Base-by-base conservation (phyloP, 2,113 vertebrate genomes). In the Apaloderma vittatum region DNA sequence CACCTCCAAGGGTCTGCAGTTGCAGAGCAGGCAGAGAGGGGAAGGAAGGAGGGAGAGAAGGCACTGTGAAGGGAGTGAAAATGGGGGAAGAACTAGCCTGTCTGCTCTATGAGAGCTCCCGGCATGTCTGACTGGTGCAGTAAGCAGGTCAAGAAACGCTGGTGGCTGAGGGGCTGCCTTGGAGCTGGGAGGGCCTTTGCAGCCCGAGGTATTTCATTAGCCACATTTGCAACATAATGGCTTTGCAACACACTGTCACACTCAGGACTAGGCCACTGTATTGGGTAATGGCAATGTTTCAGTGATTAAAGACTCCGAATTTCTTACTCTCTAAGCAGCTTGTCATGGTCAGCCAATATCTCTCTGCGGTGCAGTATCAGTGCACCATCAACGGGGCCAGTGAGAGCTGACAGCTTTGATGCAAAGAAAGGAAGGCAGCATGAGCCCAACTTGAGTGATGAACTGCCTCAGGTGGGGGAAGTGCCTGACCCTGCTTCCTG, bases 391-490 rank as follows among this genome's bases (percentile, higher is more conserved):
- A 24, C 2, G 54, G 40, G 5, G n/a, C n/a, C 51, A 36, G 27
- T 1, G 21, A 54, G 27, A 80, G 24, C 7, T 2, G 4, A 30
- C 12, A 71, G 49, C 57, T 72, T 12, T 57, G 37, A 20, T 17
- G 29, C 61, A 57, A 49, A 58, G 10, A 0, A 0, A 85, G 16
- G n/a, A 12, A 86, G 54, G 36, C 1, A 63, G 0, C 0, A 0
- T 19, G 66, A 90, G 14, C 15, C 7, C 8, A 46, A 15, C 11
- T 15, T 27, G 32, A 71, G 22, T 9, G 6, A 22, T 43, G 46
- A 6, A 4, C 15, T 29, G 29, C 59, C 24, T 67, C 48, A 7
- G 1, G 9, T 11, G 12, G 37, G 40, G 7, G 57, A 94, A 63
- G 22, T 5, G 52, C 19, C 37, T 36, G 57, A 22, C 12, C 1